Base-by-base conservation (phyloP, 2,888 invertebrate species). In the Galerucella pusilla region DNA sequence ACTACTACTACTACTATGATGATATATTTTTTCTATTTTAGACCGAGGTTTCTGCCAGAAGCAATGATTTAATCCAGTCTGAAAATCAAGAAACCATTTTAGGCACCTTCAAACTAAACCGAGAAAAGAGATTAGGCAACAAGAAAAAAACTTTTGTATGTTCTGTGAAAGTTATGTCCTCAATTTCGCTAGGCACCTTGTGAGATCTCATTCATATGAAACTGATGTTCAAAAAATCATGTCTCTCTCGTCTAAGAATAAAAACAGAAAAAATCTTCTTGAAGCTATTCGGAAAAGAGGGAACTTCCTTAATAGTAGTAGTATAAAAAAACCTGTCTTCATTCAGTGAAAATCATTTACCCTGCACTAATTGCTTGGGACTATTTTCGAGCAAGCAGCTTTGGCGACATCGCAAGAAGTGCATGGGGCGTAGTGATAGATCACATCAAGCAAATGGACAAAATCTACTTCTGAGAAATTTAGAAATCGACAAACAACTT, bases 361-460 rank as follows among this genome's bases (percentile, higher is more conserved):
- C 80, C 2, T 81, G 80, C 67, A 61, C 28, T 61, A 71, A 76
- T 74, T 81, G 81, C 63, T 66, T 79, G 12, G 81, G 81, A 0
- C 80, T 77, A 64, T 81, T 75, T 75, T 76, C 79, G 0, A 25
- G 73, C 4, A 80, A 79, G 68, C 69, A 74, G 11, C 71, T 81
- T n/a, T 81, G 76, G 73, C 54, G 78, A 25, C 81, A 81, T 64
- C 78, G 73, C 75, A 80, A 78, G 42, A 20, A n/a, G 28, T 60
- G 60, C 6, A 60, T 25, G 46, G 46, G 52, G 14, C 52, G 52
- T 52, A 11, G 52, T 52, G 52, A 52, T 14, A 52, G 14, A 52
- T 52, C 52, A 52, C 52, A 52, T 52, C 52, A 52, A 52, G 52
- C 52, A 52, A 52, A 52, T 52, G 52, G 52, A 14, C 52, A 52